Conservation (phyloP, 2,888 invertebrate genomes). For the Athalia rosae region DNA sequence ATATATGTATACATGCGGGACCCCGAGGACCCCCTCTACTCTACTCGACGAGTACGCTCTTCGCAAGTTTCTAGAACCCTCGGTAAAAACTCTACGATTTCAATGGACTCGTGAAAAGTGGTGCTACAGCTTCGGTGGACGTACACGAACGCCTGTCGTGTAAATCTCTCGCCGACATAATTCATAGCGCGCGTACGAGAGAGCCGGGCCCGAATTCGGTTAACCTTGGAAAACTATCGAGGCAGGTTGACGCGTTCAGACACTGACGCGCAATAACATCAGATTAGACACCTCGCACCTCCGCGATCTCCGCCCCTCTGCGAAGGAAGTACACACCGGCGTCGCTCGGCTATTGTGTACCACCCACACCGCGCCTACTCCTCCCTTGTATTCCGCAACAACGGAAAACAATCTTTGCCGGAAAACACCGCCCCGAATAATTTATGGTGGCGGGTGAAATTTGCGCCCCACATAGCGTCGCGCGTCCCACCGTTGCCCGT, state of each 20-base stretch:
- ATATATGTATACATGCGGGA: not conserved
- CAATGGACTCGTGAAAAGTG: conserved; percentile 48
- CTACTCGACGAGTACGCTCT: conserved; percentile 5
- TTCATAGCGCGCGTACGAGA: no score
- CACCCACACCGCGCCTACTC: conserved; percentile 19
- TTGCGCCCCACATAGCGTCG: not conserved
- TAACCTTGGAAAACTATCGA: conserved; percentile 9
- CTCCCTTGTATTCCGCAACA: conserved; percentile 47
- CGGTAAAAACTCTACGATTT: not conserved
- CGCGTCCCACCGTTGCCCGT: not conserved
- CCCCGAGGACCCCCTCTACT: not conserved
- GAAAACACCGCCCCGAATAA: conserved; percentile 63
- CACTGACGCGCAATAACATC: conserved; percentile 54
- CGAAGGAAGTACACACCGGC: no score
- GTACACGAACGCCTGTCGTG: not conserved
- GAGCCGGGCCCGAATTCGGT: conserved; percentile 53
- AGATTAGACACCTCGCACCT: conserved; percentile 47
- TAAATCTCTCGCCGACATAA: not conserved
- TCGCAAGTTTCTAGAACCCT: conserved; percentile 50
- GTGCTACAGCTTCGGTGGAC: conserved; percentile 42
- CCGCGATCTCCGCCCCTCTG: conserved; percentile 35
- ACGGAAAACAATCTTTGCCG: conserved; percentile 62
- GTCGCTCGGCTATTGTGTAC: conserved; percentile 45
- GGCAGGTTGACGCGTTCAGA: conserved; percentile 37
- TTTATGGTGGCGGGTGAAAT: conserved; percentile 53